Evolutionary conservation across 2,797 vertebrate genomes (phyloP).

Genomic region (Chloroceryle inda): DNA sequence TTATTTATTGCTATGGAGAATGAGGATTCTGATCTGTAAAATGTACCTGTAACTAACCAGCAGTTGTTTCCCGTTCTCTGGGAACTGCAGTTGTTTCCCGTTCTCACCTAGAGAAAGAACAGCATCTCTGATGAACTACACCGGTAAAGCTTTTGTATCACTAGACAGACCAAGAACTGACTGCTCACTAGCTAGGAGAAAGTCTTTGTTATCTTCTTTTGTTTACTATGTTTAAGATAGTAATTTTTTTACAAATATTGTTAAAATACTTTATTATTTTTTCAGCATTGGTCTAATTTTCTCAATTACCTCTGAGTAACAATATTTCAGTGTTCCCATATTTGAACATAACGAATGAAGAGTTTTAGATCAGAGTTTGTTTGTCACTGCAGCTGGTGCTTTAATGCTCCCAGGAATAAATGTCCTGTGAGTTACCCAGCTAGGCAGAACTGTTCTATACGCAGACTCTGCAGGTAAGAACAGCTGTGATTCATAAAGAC

Average conservation of each 20-base stretch:
- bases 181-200: neutral
- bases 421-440: neutral
- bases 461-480: conserved; percentile 4
- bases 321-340: neutral
- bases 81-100: neutral
- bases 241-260: neutral
- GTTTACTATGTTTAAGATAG: neutral
- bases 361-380: neutral
- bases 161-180: neutral
- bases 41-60: neutral
- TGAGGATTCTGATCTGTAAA: neutral
- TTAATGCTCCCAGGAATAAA: neutral
- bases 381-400: conserved; percentile 12
- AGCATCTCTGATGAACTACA: neutral
- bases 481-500: conserved; percentile 3
- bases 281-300: neutral
- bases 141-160: neutral
- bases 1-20: neutral
- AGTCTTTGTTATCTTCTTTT: neutral
- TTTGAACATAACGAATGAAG: neutral
- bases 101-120: neutral
- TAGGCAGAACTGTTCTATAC: neutral
- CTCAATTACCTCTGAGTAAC: neutral
- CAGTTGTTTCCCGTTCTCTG: neutral
- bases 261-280: neutral